Evolutionary conservation across 2,888 invertebrate genomes (phyloP), one percentile per base, ranked within the genome.

Genomic region (Nineta flava): DNA sequence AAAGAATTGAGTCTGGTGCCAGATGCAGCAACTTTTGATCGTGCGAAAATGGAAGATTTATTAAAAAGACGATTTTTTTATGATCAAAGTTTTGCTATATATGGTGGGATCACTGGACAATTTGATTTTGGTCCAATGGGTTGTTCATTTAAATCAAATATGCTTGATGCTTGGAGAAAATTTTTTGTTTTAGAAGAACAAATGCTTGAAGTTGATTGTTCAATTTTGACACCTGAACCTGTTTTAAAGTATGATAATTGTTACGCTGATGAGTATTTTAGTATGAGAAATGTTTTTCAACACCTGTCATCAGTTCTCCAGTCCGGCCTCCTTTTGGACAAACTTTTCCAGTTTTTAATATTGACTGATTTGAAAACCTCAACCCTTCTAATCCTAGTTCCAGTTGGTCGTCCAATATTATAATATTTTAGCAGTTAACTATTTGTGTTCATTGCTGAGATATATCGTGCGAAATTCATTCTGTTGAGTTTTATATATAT

Each of bases 41-140:
- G 96, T 46, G 73, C 87, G 0, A 88, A 88, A 70, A 87, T 99
- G 87, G 97, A 99, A 68, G 97, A 99, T 71, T 74, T 99, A 4
- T 74, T 99, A 38, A 97, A 96, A 64, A 78, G 97, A 56, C 76
- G 96, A 55, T 99, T 99, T 67, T 99, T 97, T 68, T 94, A 85
- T 68, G 97, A 97, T 65, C 96, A 96, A 64, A 95, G 96, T 1
- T 99, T 99, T 72, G 93, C 97, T 1, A 99, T 99, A 59, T 99
- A 99, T 71, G 99, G 99, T 57, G 99, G 97, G 35, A 81, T 87
- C 32, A 82, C 85, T 31, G 86, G 96, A 0, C 91, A 96, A 62
- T 97, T 90, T 68, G 99, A 99, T 69, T 99, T 94, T 67, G 99
- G 99, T 0, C 99, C 99, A 0, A 96, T 99, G 95, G 99, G 99